Base-by-base conservation (phyloP, 2,113 vertebrate genomes). In the Sebastes schlegelii region DNA sequence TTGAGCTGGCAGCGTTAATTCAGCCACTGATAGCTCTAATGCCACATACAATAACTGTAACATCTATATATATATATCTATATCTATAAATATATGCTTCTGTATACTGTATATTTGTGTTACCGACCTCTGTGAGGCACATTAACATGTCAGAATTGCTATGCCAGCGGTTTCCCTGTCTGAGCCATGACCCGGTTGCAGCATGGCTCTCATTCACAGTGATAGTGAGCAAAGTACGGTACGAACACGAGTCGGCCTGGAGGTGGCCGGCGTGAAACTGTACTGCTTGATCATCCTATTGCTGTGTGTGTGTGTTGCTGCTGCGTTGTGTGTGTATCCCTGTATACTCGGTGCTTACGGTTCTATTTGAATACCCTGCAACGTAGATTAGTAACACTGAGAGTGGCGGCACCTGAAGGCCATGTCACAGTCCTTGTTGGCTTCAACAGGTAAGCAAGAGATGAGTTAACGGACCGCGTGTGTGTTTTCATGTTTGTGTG, bases 171-270 rank as follows among this genome's bases (percentile, higher is more conserved):
- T 75, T 34, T 86, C 77, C 86, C 83, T 77, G 88, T 90, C 57
- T 17, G 88, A n/a, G 84, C 77, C 74, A 4, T 54, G 63, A 70
- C 49, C 79, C 6, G 23, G 55, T 52, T 40, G 83, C 77, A 71
- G 61, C 73, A 60, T 71, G 82, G 86, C 86, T 79, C 86, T 85
- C 68, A 48, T 88, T 91, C 85, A 91, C 89, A 92, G 90, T 89
- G 89, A 90, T 85, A 17, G 77, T 86, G 88, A 88, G 78, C 42
- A 49, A 68, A 78, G 83, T 16, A 48, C 12, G 42, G 42, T 54
- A 65, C 46, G 45, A 66, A 72, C 80, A 76, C 80, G 63, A 73
- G 5, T 21, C 77, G 73, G 70, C 70, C 63, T 19, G 75, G 69
- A 62, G 40, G 13, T 6, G 17, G 81, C 43, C 1, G 42, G 52